phyloP scores from a whole-genome alignment of 64 coral and sea anemone genomes.

The Orbicella faveolata region DNA sequence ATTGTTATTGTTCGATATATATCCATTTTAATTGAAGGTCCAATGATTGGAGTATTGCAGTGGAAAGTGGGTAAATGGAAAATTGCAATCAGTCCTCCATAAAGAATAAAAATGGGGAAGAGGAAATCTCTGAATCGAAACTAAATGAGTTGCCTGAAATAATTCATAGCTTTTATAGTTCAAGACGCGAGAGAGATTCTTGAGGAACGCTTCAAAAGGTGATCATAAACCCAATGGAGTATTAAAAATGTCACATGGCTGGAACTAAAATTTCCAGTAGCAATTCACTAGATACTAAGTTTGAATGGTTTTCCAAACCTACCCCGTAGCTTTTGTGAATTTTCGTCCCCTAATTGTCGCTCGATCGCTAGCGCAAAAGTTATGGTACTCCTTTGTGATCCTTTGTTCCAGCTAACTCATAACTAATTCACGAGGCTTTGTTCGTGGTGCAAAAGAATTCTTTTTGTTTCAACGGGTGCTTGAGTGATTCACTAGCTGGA shows the following conservation, averaged over 20 bases:
- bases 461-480: conserved; percentile 20
- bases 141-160: neutral
- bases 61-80: neutral
- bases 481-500: neutral
- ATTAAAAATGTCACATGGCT: neutral
- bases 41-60: neutral
- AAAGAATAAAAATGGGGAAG: neutral
- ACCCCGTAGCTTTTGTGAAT: neutral
- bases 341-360: neutral
- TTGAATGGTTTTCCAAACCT: neutral
- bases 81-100: neutral
- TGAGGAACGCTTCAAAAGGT: neutral
- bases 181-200: neutral
- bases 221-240: neutral
- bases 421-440: conserved; percentile 34
- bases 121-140: neutral
- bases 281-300: too few relatives aligned
- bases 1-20: neutral
- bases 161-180: neutral
- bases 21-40: neutral
- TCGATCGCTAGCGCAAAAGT: neutral
- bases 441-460: conserved; percentile 20
- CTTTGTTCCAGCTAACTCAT: conserved; percentile 24
- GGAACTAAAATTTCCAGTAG: neutral
- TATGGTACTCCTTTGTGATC: conserved; percentile 1